Percentiles rank a stretch among this genome's conserved stretches.
Evolutionary conservation across 1,140 invertebrate genomes (phyloP).

Genomic region (Amphibalanus amphitrite): DNA sequence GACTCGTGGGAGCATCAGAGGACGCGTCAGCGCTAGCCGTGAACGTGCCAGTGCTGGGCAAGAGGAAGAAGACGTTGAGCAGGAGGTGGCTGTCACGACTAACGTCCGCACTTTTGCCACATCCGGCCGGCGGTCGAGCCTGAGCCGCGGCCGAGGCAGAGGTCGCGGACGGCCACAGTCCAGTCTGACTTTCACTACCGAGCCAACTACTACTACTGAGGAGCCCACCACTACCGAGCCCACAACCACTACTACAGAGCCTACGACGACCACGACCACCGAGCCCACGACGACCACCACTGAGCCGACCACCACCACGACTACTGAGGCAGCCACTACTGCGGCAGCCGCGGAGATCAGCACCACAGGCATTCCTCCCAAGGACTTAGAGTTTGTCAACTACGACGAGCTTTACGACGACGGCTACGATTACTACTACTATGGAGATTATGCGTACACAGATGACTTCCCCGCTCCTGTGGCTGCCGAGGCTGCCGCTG

Average conservation of each 20-base stretch:
- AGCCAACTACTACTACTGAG: background rate
- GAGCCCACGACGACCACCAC: background rate
- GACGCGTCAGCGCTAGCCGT: no score
- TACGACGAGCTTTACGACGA: background rate
- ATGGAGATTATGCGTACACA: no score
- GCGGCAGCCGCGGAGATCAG: background rate
- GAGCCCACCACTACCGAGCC: background rate
- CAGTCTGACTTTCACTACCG: background rate
- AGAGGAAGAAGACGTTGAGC: no score
- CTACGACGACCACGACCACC: background rate
- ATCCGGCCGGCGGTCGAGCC: no score
- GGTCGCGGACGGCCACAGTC: no score
- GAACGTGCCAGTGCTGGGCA: no score
- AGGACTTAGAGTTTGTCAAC: background rate
- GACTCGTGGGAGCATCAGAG: no score
- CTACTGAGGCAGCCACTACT: no score
- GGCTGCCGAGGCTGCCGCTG: background rate
- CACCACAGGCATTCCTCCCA: background rate
- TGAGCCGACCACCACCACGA: background rate
- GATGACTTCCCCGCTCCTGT: background rate
- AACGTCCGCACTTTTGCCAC: no score
- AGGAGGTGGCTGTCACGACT: no score
- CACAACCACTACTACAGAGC: background rate
- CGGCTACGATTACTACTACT: no score
- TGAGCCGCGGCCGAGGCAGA: background rate